phyloP scores from a whole-genome alignment of 92 coral and sea anemone genomes.

The Palythoa caribaeorum region DNA sequence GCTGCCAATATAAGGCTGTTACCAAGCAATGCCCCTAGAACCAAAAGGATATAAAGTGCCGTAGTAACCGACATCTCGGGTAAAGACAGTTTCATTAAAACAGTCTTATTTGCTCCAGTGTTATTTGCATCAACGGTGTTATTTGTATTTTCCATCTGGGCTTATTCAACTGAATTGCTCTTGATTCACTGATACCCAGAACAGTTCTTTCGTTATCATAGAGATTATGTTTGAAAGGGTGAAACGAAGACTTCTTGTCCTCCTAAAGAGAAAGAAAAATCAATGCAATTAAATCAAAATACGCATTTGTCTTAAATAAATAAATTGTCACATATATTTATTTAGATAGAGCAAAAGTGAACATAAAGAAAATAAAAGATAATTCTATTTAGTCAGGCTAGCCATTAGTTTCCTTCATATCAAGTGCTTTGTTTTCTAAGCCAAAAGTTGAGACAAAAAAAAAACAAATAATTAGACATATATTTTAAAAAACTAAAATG shows the following conservation, averaged over 20 bases:
- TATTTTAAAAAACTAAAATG: no score
- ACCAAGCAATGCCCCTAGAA: conserved; percentile 71
- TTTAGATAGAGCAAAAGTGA: neutral
- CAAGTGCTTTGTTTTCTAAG: neutral
- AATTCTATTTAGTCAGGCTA: neutral
- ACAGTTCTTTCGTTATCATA: neutral
- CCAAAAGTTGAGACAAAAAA: neutral
- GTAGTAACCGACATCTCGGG: conserved; percentile 58
- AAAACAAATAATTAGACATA: no score
- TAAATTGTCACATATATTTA: neutral
- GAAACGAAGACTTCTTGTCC: neutral
- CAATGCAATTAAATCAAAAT: neutral
- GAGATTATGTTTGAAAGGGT: neutral
- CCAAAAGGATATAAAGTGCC: conserved; percentile 54
- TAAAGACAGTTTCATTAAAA: conserved; percentile 26
- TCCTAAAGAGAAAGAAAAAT: neutral
- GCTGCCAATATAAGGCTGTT: conserved; percentile 84
- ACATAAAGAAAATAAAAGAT: neutral
- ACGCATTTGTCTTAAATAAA: neutral
- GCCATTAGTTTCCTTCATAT: neutral
- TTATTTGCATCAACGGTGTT: neutral
- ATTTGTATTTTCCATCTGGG: neutral
- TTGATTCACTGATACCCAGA: neutral
- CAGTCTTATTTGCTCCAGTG: neutral
- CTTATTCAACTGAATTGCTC: neutral